phyloP scores from a whole-genome alignment of 2,888 invertebrate species.

The Cerceris ruficornis region DNA sequence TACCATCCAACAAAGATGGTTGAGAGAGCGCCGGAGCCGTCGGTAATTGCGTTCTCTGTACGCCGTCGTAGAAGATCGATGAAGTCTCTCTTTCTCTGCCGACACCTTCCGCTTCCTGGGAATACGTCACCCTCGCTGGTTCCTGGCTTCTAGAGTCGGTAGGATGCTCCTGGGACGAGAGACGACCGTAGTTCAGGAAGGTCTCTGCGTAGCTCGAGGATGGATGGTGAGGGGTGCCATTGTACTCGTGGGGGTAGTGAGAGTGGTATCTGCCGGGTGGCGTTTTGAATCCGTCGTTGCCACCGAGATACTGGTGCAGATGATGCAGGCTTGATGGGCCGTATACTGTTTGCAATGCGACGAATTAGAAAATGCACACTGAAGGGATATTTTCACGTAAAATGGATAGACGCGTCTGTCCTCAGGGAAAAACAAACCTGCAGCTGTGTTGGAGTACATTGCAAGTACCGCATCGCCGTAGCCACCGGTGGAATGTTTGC shows the following conservation, averaged over 20 bases:
- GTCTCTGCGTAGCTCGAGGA: conserved; percentile 73
- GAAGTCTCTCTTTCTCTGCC: conserved; percentile 61
- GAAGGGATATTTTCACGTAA: neutral
- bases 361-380: neutral
- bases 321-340: conserved; percentile 77
- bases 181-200: conserved; percentile 76
- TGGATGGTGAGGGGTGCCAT: conserved; percentile 68
- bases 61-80: conserved; percentile 57
- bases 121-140: conserved; percentile 57
- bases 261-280: conserved; percentile 74
- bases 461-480: conserved; percentile 77
- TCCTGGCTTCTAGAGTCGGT: conserved; percentile 72
- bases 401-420: neutral
- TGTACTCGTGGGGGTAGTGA: conserved; percentile 75
- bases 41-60: conserved; percentile 69
- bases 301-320: conserved; percentile 77
- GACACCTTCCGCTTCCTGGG: conserved; percentile 64
- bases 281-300: conserved; percentile 76
- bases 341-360: conserved; percentile 63
- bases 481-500: conserved; percentile 69
- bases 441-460: conserved; percentile 76
- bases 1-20: conserved; percentile 65
- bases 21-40: conserved; percentile 67
- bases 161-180: conserved; percentile 72
- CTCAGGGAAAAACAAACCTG: conserved; percentile 23